These are phyloP conservation scores for Pangasius djambal DNA, from an alignment of 2,797 vertebrate species.

Conservation along the genomic window DNA sequence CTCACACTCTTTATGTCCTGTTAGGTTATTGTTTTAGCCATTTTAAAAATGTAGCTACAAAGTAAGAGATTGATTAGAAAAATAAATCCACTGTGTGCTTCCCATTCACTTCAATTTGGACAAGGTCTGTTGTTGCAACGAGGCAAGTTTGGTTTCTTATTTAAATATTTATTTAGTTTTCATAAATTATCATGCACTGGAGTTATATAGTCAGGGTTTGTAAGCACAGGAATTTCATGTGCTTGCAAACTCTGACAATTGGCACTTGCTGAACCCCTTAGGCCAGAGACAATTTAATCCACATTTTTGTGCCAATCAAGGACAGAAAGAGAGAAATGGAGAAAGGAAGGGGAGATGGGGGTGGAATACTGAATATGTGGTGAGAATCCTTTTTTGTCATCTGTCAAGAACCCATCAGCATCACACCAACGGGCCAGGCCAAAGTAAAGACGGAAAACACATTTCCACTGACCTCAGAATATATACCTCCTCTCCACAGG, in stretches of 20 bases:
- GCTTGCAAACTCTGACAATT: conserved; percentile 13
- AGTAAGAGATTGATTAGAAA: conserved; percentile 30
- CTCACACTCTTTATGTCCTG: conserved; percentile 11
- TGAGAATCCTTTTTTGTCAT: conserved; percentile 49
- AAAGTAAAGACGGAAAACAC: conserved; percentile 59
- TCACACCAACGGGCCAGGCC: conserved; percentile 48
- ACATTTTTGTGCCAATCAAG: conserved; percentile 42
- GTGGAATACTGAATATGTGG: conserved; percentile 52
- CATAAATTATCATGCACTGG: conserved; percentile 33
- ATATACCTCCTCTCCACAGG: conserved; percentile 4
- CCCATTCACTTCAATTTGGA: conserved; percentile 30
- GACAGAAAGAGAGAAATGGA: not conserved
- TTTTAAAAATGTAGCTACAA: conserved; percentile 19
- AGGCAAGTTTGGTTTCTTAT: conserved; percentile 31
- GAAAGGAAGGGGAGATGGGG: not conserved
- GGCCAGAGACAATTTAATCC: conserved; percentile 36
- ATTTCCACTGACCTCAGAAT: conserved; percentile 57
- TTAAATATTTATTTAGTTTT: conserved; percentile 52
- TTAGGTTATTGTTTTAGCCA: conserved; percentile 8
- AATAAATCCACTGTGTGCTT: conserved; percentile 35
- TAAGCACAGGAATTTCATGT: conserved; percentile 35
- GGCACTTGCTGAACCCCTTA: not conserved
- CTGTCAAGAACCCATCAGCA: conserved; percentile 43
- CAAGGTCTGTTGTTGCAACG: conserved; percentile 34
- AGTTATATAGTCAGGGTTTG: not conserved